phyloP scores from a whole-genome alignment of 2,797 vertebrate genomes.

The Hoplostethus atlanticus region DNA sequence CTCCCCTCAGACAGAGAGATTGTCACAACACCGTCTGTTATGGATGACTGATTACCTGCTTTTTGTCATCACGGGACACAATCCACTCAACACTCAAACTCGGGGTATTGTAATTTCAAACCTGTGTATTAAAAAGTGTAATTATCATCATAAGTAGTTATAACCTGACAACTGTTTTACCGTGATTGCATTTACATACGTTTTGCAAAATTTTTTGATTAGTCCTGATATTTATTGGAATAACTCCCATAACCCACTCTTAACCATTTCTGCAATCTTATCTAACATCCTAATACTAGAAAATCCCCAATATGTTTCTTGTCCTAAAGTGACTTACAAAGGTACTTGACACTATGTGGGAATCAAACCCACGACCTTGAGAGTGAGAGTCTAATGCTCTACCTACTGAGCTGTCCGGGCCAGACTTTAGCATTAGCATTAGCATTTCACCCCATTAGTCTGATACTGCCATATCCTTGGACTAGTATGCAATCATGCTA shows the following conservation, averaged over 20 bases:
- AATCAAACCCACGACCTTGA: too few relatives aligned
- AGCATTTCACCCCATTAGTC: constrained; percentile 25
- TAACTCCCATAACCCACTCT: neutral
- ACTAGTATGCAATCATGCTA: constrained; percentile 33
- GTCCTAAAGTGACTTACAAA: too few relatives aligned
- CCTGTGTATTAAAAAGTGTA: constrained; percentile 20
- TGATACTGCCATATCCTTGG: constrained; percentile 15
- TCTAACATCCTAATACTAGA: too few relatives aligned
- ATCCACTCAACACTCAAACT: too few relatives aligned
- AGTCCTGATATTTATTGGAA: neutral
- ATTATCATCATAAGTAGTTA: constrained; percentile 31
- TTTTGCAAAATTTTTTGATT: constrained; percentile 18
- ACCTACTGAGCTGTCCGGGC: too few relatives aligned
- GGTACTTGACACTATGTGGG: too few relatives aligned
- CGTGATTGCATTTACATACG: constrained; percentile 22
- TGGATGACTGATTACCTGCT: neutral
- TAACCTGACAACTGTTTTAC: constrained; percentile 19
- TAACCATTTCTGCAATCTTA: too few relatives aligned
- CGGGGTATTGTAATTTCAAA: constrained; percentile 4
- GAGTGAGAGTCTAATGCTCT: too few relatives aligned
- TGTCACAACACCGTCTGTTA: constrained; percentile 1
- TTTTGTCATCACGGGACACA: too few relatives aligned
- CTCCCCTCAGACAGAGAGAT: too few relatives aligned
- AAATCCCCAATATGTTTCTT: neutral
- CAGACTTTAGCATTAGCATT: neutral